Conservation (phyloP, 2,888 invertebrate species). For the Panzeria rudis region DNA sequence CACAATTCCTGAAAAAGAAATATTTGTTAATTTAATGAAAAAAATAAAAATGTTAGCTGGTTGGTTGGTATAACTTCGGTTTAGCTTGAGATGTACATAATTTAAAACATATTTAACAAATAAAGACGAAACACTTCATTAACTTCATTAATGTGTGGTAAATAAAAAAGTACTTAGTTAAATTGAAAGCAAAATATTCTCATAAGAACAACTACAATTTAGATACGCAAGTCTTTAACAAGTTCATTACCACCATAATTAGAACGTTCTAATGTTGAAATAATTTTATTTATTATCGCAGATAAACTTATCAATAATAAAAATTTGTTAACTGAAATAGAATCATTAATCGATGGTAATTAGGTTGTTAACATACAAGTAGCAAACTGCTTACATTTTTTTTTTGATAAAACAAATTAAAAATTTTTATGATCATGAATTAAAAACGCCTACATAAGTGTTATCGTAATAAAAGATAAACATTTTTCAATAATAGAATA, state of each 20-base stretch:
- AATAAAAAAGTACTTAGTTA: no score
- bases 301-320: not conserved
- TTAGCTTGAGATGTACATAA: no score
- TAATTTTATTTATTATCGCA: not conserved
- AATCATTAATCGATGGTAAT: conserved; percentile 44
- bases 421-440: conserved; percentile 24
- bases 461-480: no score
- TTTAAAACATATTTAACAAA: no score
- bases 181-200: not conserved
- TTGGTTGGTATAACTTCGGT: no score
- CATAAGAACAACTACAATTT: no score
- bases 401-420: conserved; percentile 10
- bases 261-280: no score
- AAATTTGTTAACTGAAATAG: conserved; percentile 1
- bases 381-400: not conserved
- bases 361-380: conserved; percentile 51
- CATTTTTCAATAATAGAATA: not conserved
- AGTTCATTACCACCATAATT: no score
- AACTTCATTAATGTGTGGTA: no score
- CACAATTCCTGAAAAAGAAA: conserved; percentile 7
- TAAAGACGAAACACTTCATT: no score
- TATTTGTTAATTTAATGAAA: not conserved
- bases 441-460: conserved; percentile 3
- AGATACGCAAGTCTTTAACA: no score
- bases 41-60: not conserved